phyloP scores from a whole-genome alignment of 2,797 vertebrate genomes.

The Parauchenoglanis punctatus region DNA sequence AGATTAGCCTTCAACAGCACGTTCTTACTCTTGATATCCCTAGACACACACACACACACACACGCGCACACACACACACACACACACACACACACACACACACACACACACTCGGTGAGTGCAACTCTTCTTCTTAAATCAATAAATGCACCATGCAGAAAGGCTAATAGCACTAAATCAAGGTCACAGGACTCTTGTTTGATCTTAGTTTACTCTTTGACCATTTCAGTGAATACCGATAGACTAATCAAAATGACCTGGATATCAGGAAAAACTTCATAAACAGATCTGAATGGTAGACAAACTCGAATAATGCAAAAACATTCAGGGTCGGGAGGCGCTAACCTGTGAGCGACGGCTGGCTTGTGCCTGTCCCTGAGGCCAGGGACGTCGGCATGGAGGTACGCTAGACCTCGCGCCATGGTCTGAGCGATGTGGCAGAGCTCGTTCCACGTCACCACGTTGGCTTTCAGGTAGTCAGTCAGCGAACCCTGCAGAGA shows the following conservation, averaged over 20 bases:
- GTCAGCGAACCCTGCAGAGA: slow-evolving; percentile 84
- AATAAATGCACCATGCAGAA: background rate
- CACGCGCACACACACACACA: background rate
- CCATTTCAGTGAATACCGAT: background rate
- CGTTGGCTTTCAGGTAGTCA: slow-evolving; percentile 90
- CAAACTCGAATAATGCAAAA: background rate
- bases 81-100: slow-evolving; percentile 11
- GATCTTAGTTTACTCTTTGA: background rate
- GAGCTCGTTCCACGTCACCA: slow-evolving; percentile 90
- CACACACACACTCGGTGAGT: background rate
- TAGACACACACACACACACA: slow-evolving; percentile 59
- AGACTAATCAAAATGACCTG: background rate
- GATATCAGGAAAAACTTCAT: background rate
- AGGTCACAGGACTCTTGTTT: background rate
- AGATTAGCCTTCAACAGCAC: slow-evolving; percentile 89
- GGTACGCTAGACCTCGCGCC: slow-evolving; percentile 87
- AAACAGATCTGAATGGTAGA: background rate
- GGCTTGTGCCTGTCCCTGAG: slow-evolving; percentile 90
- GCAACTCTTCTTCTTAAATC: background rate
- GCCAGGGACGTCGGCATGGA: slow-evolving; percentile 90
- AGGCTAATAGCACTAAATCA: background rate
- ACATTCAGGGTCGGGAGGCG: background rate
- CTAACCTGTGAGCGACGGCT: slow-evolving; percentile 88
- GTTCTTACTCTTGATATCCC: slow-evolving; percentile 97
- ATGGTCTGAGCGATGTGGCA: slow-evolving; percentile 89